Evolutionary conservation across 53 echinoderm and acorn worm genomes (phyloP).

Genomic region (Zoroaster sp.): DNA sequence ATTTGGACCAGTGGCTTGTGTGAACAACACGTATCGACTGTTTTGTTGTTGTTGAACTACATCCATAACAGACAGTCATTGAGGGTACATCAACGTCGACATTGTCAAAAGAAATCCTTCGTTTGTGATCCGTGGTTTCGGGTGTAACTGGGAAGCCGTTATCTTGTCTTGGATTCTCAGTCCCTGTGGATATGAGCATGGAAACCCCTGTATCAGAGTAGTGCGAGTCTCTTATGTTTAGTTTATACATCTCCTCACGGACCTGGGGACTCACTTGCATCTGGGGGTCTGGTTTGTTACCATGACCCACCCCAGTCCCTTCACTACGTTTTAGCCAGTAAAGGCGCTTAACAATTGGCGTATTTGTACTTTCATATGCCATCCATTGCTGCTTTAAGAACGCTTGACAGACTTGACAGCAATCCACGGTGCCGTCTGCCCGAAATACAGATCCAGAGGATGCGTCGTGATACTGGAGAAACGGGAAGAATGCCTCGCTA

Average conservation of each 20-base stretch:
- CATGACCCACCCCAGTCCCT: conserved; percentile 59
- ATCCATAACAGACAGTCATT: conserved; percentile 86
- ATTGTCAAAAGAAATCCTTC: conserved; percentile 58
- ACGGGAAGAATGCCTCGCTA: conserved; percentile 94
- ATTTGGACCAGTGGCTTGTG: conserved; percentile 98
- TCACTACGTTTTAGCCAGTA: conserved; percentile 96
- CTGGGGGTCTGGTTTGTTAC: conserved; percentile 73
- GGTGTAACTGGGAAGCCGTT: conserved; percentile 36
- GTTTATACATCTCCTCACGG: conserved; percentile 79
- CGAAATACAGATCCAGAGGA: conserved; percentile 71
- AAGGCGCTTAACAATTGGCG: conserved; percentile 92
- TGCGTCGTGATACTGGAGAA: conserved; percentile 93
- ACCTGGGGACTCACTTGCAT: conserved; percentile 68
- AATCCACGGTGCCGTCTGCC: conserved; percentile 78
- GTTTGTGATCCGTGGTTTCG: conserved; percentile 53
- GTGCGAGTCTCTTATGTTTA: conserved; percentile 69
- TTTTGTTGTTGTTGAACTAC: conserved; percentile 68
- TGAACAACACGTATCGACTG: conserved; percentile 84
- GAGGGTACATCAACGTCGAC: conserved; percentile 88
- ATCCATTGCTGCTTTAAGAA: conserved; percentile 95
- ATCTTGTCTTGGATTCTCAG: conserved; percentile 41
- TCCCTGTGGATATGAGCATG: background rate
- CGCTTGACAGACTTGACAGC: conserved; percentile 91
- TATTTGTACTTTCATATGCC: conserved; percentile 89
- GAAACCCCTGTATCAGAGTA: conserved; percentile 36